phyloP scores from a whole-genome alignment of 2,113 vertebrate genomes.

The Dasyprocta punctata region DNA sequence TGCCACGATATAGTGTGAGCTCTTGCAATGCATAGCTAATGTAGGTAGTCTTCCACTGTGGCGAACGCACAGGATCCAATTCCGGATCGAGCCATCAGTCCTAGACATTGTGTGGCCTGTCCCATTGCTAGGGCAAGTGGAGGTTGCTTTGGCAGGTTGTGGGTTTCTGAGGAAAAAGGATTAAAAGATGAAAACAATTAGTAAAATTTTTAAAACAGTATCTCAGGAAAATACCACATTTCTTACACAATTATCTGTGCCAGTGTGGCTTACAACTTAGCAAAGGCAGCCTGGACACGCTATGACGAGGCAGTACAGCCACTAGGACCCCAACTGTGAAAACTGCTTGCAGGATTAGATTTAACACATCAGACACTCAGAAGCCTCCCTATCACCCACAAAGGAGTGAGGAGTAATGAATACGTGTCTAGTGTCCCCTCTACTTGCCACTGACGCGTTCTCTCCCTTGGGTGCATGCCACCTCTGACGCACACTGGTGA shows the following conservation, averaged over 20 bases:
- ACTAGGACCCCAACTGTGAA: neutral
- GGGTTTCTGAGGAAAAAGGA: slow-evolving; percentile 90
- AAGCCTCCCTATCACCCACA: neutral
- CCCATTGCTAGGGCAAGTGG: slow-evolving; percentile 97
- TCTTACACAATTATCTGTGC: neutral
- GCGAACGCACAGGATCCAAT: slow-evolving; percentile 98
- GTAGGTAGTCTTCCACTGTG: slow-evolving; percentile 98
- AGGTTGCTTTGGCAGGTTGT: slow-evolving; percentile 99
- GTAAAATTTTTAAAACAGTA: neutral
- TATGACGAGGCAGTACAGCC: neutral
- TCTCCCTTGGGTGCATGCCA: neutral
- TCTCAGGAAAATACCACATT: neutral
- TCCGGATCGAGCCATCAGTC: slow-evolving; percentile 97
- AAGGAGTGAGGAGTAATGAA: neutral
- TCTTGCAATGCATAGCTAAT: slow-evolving; percentile 91
- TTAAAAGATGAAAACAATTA: slow-evolving; percentile 61
- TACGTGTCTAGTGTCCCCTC: neutral
- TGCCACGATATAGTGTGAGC: slow-evolving; percentile 73
- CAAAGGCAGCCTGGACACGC: neutral
- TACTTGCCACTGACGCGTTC: neutral
- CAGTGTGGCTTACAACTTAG: neutral
- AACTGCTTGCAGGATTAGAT: neutral
- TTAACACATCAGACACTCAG: neutral
- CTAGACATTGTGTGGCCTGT: slow-evolving; percentile 96
- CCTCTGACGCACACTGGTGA: neutral